A percentile compares a stretch with the other conserved stretches of the same genome.
These are phyloP conservation scores for Callaeas wilsoni DNA, from an alignment of 2,113 vertebrate genomes.

Conservation along the genomic window DNA sequence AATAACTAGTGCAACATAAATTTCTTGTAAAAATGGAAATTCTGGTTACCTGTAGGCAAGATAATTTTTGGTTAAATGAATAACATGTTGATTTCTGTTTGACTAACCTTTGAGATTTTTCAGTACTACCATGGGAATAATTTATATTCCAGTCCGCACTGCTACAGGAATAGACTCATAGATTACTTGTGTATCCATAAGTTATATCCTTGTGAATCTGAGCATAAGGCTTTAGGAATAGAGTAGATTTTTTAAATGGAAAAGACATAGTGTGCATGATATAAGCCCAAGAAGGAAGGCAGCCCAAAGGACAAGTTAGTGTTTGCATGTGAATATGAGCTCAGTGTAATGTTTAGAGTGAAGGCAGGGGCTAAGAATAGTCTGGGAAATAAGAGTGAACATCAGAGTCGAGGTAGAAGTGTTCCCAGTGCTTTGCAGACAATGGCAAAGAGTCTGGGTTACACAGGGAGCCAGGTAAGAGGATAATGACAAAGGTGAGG, in stretches of 20 bases:
- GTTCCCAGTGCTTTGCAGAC: not conserved
- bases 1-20: not conserved
- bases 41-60: not conserved
- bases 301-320: not conserved
- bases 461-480: not conserved
- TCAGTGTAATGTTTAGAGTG: not conserved
- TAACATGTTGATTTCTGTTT: not conserved
- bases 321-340: not conserved
- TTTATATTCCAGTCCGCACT: not conserved
- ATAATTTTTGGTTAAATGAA: not conserved
- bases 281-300: not conserved
- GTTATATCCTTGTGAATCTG: constrained; percentile 5
- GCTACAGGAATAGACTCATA: not conserved
- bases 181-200: not conserved
- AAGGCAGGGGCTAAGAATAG: not conserved
- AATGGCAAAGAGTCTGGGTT: not conserved
- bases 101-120: constrained; percentile 20
- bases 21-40: not conserved
- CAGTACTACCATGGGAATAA: not conserved
- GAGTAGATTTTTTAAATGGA: not conserved
- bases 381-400: not conserved
- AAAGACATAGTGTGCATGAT: not conserved
- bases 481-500: not conserved
- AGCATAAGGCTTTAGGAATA: not conserved
- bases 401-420: not conserved